Conservation (phyloP, 2,888 invertebrate species). For the Quadroppia sp. region DNA sequence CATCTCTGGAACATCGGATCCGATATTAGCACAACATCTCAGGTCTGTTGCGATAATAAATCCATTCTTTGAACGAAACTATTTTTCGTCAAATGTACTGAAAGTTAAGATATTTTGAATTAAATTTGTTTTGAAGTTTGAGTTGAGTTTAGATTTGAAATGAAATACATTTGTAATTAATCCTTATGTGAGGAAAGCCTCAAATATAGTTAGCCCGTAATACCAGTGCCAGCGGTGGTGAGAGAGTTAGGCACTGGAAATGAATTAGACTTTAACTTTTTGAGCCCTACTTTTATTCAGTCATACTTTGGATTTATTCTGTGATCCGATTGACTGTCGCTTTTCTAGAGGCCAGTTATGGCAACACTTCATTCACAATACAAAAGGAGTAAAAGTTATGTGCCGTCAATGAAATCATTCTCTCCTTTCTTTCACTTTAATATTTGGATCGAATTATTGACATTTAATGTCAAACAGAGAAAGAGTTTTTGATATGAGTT, state of each 20-base stretch:
- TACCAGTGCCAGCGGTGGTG: background rate
- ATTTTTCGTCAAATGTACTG: background rate
- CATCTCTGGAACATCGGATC: conserved; percentile 29
- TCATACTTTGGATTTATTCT: conserved; percentile 26
- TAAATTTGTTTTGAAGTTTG: background rate
- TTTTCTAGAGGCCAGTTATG: background rate
- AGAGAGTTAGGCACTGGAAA: background rate
- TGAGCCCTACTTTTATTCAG: conserved; percentile 4
- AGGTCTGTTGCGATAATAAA: conserved; percentile 3
- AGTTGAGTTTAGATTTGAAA: background rate
- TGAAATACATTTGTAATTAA: background rate
- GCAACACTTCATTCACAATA: no score
- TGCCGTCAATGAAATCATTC: background rate
- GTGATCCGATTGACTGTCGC: conserved; percentile 27
- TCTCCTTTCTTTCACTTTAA: background rate
- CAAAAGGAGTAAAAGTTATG: background rate
- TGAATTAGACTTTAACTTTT: conserved; percentile 13
- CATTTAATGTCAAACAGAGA: conserved; percentile 34
- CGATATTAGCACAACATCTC: conserved; percentile 26
- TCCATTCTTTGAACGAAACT: background rate
- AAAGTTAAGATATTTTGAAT: background rate
- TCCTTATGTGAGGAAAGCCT: background rate
- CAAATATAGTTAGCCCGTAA: conserved; percentile 2
- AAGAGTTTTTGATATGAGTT: conserved; percentile 16
- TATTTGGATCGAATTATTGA: conserved; percentile 30